Evolutionary conservation across 2,113 vertebrate genomes (phyloP).

Genomic region (Phrynosoma blainvillii): DNA sequence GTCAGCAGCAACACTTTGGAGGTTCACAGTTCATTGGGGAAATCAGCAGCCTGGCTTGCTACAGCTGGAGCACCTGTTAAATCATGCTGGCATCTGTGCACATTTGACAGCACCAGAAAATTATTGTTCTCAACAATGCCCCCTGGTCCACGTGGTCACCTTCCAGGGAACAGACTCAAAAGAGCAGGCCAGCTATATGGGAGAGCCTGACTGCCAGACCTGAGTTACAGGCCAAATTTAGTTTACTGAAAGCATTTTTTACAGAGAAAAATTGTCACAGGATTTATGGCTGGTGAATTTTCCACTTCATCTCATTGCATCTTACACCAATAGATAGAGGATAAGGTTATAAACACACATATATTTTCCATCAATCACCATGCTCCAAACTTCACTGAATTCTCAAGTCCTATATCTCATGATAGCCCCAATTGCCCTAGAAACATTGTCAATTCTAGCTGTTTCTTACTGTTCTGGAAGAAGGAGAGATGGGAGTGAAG

Average conservation of each 20-base stretch:
- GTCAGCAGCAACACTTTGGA: constrained; percentile 67
- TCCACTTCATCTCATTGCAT: not conserved
- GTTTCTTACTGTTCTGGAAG: not conserved
- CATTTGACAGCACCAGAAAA: constrained; percentile 36
- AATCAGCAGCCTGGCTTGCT: constrained; percentile 66
- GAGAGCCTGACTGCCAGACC: constrained; percentile 34
- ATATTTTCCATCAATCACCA: not conserved
- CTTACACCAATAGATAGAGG: not conserved
- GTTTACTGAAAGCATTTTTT: not conserved
- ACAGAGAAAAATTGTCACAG: not conserved
- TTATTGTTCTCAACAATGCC: constrained; percentile 58
- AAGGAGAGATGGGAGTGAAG: not conserved
- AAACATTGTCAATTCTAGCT: constrained; percentile 14
- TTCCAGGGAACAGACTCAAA: constrained; percentile 56
- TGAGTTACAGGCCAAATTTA: constrained; percentile 5
- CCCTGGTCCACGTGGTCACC: constrained; percentile 50
- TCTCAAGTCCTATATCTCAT: not conserved
- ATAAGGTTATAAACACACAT: constrained; percentile 1
- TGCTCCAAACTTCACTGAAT: not conserved
- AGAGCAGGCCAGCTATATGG: constrained; percentile 17
- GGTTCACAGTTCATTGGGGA: constrained; percentile 75
- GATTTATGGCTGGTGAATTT: constrained; percentile 9
- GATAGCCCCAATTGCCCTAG: not conserved
- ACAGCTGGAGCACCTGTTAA: constrained; percentile 71
- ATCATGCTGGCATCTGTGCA: constrained; percentile 66